Evolutionary conservation across 2,113 vertebrate genomes (phyloP).

Genomic region (Acanthochromis polyacanthus): DNA sequence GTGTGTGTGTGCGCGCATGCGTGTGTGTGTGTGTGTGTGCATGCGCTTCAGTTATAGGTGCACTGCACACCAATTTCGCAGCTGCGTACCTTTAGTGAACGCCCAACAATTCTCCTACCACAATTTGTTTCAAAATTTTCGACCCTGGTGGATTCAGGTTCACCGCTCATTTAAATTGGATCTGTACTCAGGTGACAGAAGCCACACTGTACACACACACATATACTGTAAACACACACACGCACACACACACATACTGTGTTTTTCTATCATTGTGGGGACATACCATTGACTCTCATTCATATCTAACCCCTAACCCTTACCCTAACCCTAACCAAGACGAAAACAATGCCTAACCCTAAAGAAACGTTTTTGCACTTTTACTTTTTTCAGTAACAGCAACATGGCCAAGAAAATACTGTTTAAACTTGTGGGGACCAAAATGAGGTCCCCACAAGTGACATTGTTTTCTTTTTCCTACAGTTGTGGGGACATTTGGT

Average conservation of each 20-base stretch:
- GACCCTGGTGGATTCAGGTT: conserved; percentile 26
- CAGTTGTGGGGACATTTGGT: too few relatives aligned
- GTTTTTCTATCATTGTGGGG: too few relatives aligned
- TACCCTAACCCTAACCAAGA: too few relatives aligned
- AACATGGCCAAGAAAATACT: too few relatives aligned
- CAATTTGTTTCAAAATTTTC: conserved; percentile 43
- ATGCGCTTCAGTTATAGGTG: conserved; percentile 6
- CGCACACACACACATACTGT: conserved; percentile 16
- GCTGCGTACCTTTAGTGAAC: not conserved
- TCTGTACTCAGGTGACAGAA: conserved; percentile 51
- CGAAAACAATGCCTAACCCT: too few relatives aligned
- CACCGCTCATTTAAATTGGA: conserved; percentile 42
- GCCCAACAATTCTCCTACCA: not conserved
- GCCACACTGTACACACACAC: conserved; percentile 5
- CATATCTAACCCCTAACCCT: too few relatives aligned
- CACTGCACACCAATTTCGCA: conserved; percentile 16
- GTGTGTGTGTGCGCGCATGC: conserved; percentile 13
- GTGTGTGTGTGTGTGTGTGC: not conserved
- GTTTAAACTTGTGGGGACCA: too few relatives aligned
- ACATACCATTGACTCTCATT: too few relatives aligned
- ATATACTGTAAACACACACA: conserved; percentile 28
- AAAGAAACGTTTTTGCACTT: too few relatives aligned
- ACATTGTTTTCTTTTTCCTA: too few relatives aligned
- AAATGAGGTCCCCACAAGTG: too few relatives aligned
- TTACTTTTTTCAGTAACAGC: too few relatives aligned